Evolutionary conservation across 2,888 invertebrate genomes (phyloP).

Genomic region (Drosophila mayaguana): DNA sequence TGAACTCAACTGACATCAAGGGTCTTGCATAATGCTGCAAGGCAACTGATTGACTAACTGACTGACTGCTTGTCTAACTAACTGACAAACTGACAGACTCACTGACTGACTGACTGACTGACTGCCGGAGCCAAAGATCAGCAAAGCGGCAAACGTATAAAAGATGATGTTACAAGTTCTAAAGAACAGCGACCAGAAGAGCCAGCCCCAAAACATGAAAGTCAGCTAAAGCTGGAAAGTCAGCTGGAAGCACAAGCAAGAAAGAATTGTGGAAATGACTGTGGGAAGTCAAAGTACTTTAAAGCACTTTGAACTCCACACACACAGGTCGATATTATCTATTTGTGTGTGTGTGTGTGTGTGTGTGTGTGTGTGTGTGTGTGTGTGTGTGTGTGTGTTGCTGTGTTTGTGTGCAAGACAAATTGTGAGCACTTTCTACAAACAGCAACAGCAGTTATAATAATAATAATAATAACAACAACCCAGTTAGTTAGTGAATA

Average conservation of each 20-base stretch:
- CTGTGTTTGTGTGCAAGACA: conserved; percentile 50
- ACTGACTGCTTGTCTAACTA: conserved; percentile 27
- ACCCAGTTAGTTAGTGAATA: conserved; percentile 68
- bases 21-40: conserved; percentile 36
- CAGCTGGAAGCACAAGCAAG: conserved; percentile 18
- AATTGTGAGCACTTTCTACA: conserved; percentile 67
- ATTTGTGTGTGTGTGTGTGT: conserved; percentile 10
- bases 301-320: conserved; percentile 75
- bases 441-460: conserved; percentile 38
- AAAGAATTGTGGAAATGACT: conserved; percentile 45
- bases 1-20: conserved; percentile 32
- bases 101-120: conserved; percentile 20
- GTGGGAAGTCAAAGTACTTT: conserved; percentile 80
- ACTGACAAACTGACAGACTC: conserved; percentile 11
- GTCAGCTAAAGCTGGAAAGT: conserved; percentile 40
- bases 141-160: conserved; percentile 56
- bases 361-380: too few species aligned
- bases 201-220: conserved; percentile 38
- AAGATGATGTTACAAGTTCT: conserved; percentile 72
- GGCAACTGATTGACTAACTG: conserved; percentile 38
- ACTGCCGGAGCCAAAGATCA: conserved; percentile 49
- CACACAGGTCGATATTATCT: conserved; percentile 11
- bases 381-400: conserved; percentile 14
- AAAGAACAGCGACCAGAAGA: conserved; percentile 44
- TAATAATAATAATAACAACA: conserved; percentile 48